These are phyloP conservation scores for Peromyscus attwateri DNA, from an alignment of 2,797 vertebrate species.

Conservation along the genomic window DNA sequence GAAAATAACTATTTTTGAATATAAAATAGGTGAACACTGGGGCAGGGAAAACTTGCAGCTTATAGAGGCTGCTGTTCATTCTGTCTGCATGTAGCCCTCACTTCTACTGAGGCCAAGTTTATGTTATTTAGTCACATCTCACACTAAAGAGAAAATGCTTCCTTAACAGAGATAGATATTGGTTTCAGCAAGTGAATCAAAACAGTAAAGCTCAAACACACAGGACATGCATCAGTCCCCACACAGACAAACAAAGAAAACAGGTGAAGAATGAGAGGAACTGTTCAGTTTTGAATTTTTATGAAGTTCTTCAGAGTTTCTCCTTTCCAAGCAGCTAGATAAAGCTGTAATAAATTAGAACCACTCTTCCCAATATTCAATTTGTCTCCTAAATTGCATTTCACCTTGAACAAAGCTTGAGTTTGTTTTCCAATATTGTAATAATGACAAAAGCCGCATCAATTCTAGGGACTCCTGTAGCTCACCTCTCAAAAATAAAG, in stretches of 20 bases:
- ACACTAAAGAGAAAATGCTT: slow-evolving; percentile 18
- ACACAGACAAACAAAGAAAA: slow-evolving; percentile 15
- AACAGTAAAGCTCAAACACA: neutral
- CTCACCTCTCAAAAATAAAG: slow-evolving; percentile 35
- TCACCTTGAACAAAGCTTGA: slow-evolving; percentile 43
- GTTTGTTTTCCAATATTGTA: slow-evolving; percentile 19
- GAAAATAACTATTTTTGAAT: slow-evolving; percentile 6
- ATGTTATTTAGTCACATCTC: slow-evolving; percentile 37
- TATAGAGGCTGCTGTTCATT: slow-evolving; percentile 34
- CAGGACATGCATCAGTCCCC: neutral
- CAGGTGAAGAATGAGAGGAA: slow-evolving; percentile 22
- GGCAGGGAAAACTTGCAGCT: neutral
- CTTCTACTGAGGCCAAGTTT: slow-evolving; percentile 37
- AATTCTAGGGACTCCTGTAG: neutral
- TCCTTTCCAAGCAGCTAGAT: slow-evolving; percentile 19
- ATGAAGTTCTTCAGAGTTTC: slow-evolving; percentile 22
- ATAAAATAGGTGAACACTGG: neutral
- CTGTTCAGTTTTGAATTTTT: slow-evolving; percentile 52
- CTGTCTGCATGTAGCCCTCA: neutral
- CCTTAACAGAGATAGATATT: slow-evolving; percentile 57
- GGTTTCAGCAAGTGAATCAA: slow-evolving; percentile 63
- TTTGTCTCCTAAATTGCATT: slow-evolving; percentile 64
- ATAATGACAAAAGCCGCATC: neutral
- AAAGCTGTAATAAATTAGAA: slow-evolving; percentile 66
- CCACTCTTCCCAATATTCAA: slow-evolving; percentile 51